These are phyloP conservation scores for Beaufortia kweichowensis DNA, from an alignment of 2,113 vertebrate species.

Conservation along the genomic window DNA sequence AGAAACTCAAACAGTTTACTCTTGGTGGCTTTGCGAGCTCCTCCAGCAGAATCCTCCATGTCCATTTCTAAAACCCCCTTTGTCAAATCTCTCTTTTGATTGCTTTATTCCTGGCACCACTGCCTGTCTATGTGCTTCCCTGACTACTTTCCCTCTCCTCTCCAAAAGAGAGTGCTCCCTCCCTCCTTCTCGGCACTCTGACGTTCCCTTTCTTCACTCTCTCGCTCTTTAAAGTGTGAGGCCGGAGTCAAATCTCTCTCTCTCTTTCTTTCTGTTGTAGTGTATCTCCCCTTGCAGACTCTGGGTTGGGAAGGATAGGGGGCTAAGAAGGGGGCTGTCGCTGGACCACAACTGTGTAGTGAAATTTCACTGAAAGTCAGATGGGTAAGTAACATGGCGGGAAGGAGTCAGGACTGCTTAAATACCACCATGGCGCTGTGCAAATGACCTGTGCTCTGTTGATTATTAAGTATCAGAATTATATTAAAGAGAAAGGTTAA, in stretches of 20 bases:
- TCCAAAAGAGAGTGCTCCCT: slow-evolving; percentile 47
- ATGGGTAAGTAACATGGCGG: background rate
- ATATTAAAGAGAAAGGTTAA: background rate
- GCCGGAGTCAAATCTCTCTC: slow-evolving; percentile 72
- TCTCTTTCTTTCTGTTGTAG: slow-evolving; percentile 70
- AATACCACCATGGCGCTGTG: background rate
- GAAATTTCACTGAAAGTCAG: slow-evolving; percentile 81
- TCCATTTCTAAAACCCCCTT: slow-evolving; percentile 75
- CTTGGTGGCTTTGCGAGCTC: slow-evolving; percentile 99
- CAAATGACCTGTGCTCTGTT: background rate
- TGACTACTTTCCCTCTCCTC: slow-evolving; percentile 44
- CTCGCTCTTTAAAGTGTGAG: slow-evolving; percentile 48
- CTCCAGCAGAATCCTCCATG: slow-evolving; percentile 92
- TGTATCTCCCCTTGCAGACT: slow-evolving; percentile 74
- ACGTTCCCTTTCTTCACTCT: slow-evolving; percentile 36
- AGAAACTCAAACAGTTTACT: slow-evolving; percentile 99
- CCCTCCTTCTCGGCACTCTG: slow-evolving; percentile 64
- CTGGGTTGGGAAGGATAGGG: slow-evolving; percentile 74
- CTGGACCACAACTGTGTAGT: slow-evolving; percentile 82
- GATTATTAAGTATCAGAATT: background rate
- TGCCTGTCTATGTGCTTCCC: slow-evolving; percentile 67
- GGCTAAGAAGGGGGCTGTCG: slow-evolving; percentile 87
- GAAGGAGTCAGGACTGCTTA: background rate
- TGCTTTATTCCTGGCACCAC: slow-evolving; percentile 64
- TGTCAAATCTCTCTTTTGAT: slow-evolving; percentile 71